phyloP scores from a whole-genome alignment of 2,113 vertebrate genomes.

The Xyliphius kryptos region DNA sequence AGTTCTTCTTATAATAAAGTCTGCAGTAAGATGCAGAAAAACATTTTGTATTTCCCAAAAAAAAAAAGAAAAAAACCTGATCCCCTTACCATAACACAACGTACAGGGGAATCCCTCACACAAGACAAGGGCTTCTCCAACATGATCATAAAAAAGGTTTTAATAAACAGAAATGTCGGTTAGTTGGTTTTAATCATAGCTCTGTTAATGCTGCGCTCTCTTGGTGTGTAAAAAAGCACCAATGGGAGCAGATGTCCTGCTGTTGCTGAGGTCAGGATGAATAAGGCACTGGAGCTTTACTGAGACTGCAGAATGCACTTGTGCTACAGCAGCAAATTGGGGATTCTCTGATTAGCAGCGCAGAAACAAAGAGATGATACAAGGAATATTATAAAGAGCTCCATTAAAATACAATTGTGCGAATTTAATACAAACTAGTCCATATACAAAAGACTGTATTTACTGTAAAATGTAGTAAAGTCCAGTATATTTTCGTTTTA shows the following conservation, averaged over 20 bases:
- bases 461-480: no score
- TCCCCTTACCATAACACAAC: neutral
- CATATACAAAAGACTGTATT: no score
- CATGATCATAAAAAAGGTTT: slow-evolving; percentile 6
- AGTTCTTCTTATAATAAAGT: no score
- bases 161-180: neutral
- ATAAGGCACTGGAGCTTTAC: slow-evolving; percentile 13
- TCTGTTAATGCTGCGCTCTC: neutral
- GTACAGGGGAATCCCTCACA: neutral
- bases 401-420: neutral
- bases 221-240: slow-evolving; percentile 21
- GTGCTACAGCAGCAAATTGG: neutral
- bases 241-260: slow-evolving; percentile 7
- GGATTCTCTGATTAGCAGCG: slow-evolving; percentile 12
- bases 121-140: neutral
- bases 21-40: no score
- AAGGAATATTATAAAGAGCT: neutral
- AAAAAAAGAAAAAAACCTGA: no score
- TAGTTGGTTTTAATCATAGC: neutral
- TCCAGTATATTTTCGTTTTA: no score
- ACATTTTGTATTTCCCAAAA: no score
- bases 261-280: slow-evolving; percentile 26
- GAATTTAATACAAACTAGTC: no score
- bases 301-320: slow-evolving; percentile 14
- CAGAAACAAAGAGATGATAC: slow-evolving; percentile 8